phyloP scores from a whole-genome alignment of 2,113 vertebrate genomes.

The Clinocottus analis region DNA sequence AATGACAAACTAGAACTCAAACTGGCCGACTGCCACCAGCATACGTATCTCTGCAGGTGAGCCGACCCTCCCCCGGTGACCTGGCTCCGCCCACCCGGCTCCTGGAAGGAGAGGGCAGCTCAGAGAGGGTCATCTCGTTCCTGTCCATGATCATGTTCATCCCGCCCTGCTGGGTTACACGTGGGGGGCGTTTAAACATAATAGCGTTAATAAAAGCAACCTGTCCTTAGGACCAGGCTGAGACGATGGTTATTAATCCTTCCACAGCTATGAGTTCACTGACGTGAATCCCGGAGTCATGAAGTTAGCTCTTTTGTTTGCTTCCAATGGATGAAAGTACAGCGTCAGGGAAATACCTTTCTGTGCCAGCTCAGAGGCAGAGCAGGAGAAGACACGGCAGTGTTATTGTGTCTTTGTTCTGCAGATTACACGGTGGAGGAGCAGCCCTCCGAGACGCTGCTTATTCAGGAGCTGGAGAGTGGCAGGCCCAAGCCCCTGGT shows the following conservation, averaged over 20 bases:
- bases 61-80: neutral
- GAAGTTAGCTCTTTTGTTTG: neutral
- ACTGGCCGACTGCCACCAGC: too few relatives aligned
- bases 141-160: slow-evolving; percentile 8
- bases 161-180: neutral
- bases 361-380: neutral
- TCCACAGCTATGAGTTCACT: neutral
- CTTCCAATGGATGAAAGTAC: neutral
- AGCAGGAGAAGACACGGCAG: neutral
- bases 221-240: neutral
- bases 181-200: neutral
- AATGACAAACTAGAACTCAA: too few relatives aligned
- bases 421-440: slow-evolving; percentile 97
- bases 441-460: slow-evolving; percentile 91
- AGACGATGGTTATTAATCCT: slow-evolving; percentile 6
- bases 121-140: neutral
- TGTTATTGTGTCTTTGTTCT: neutral
- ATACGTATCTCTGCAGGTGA: neutral
- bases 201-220: slow-evolving; percentile 14
- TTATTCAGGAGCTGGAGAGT: slow-evolving; percentile 92
- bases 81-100: neutral
- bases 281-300: neutral
- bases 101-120: too few relatives aligned
- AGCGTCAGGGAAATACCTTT: neutral
- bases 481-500: slow-evolving; percentile 85